phyloP scores from a whole-genome alignment of 1,140 invertebrate genomes.

The Carposina sasakii region DNA sequence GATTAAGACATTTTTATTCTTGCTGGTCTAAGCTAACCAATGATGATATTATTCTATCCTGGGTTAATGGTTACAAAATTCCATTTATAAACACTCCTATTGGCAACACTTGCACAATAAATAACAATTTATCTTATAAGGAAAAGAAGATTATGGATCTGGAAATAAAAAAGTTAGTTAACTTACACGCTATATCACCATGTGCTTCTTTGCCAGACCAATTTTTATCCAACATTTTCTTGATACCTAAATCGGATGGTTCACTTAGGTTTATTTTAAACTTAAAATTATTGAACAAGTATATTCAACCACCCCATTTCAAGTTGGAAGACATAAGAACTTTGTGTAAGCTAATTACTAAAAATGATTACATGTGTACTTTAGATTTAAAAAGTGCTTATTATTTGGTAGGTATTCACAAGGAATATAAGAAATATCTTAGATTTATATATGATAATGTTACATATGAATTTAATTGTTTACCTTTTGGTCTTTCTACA shows the following conservation, averaged over 20 bases:
- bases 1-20: not conserved
- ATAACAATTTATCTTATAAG: not conserved
- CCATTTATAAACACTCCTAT: not conserved
- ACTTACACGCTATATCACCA: not conserved
- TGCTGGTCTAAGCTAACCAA: not conserved
- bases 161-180: not conserved
- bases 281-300: slow-evolving; percentile 9
- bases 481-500: slow-evolving; percentile 6
- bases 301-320: slow-evolving; percentile 8
- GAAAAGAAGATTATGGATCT: not conserved
- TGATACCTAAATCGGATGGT: slow-evolving; percentile 10
- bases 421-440: slow-evolving; percentile 1
- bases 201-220: not conserved
- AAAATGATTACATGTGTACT: not conserved
- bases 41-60: not conserved
- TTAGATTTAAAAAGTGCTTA: slow-evolving; percentile 11
- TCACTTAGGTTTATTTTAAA: slow-evolving; percentile 8
- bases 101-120: not conserved
- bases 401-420: slow-evolving; percentile 2
- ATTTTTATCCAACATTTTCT: slow-evolving; percentile 10
- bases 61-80: not conserved
- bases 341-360: slow-evolving; percentile 1
- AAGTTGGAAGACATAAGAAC: slow-evolving; percentile 14
- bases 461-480: slow-evolving; percentile 5
- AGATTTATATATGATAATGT: slow-evolving; percentile 6